Evolutionary conservation across 1,140 invertebrate species (phyloP).

Genomic region (Myzus persicae): DNA sequence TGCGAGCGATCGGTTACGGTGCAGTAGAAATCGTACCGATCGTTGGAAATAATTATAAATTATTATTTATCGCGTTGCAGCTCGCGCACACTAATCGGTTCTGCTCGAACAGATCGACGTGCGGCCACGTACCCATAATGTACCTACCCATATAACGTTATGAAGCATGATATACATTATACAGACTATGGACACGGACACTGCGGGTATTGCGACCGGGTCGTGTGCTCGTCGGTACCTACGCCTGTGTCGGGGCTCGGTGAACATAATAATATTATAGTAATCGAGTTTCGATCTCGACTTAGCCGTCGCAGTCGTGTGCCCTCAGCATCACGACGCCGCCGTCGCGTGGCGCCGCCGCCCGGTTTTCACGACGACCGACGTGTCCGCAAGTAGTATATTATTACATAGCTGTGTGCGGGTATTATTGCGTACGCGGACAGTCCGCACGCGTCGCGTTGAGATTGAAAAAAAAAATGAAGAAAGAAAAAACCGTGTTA

Average conservation of each 20-base stretch:
- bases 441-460: neutral
- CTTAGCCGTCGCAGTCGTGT: neutral
- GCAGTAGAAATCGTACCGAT: neutral
- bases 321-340: neutral
- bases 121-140: neutral
- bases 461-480: neutral
- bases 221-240: neutral
- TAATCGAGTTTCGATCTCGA: neutral
- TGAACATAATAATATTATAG: no score
- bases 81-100: neutral
- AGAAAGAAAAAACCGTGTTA: neutral
- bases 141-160: no score
- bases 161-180: no score
- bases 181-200: no score
- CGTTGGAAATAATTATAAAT: neutral
- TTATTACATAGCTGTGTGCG: neutral
- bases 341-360: neutral
- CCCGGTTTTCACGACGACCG: neutral
- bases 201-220: no score
- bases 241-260: no score
- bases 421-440: neutral
- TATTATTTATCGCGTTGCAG: neutral
- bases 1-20: neutral
- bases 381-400: neutral
- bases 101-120: slow-evolving; percentile 3